Evolutionary conservation across 2,797 vertebrate species (phyloP).

Genomic region (Allobates femoralis): DNA sequence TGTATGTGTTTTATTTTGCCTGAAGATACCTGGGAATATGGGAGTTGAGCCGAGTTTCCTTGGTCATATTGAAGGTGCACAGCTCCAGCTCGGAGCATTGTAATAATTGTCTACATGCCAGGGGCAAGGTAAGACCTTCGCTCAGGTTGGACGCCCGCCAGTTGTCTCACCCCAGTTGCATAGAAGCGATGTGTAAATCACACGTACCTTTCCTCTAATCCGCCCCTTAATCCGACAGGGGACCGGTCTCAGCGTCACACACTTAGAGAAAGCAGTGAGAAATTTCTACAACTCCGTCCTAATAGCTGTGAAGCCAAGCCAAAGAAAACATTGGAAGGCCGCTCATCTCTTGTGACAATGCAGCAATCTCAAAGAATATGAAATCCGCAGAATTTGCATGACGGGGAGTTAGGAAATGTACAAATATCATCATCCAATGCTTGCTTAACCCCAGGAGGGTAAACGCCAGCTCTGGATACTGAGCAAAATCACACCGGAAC

Average conservation of each 20-base stretch:
- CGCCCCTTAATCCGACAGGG: constrained; percentile 7
- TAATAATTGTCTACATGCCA: background rate
- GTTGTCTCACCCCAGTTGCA: constrained; percentile 15
- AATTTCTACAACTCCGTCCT: constrained; percentile 1
- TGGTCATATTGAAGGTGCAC: background rate
- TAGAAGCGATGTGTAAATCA: constrained; percentile 1
- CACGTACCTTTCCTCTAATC: constrained; percentile 30
- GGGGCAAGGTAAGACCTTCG: background rate
- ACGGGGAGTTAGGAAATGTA: constrained; percentile 15
- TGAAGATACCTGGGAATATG: constrained; percentile 8
- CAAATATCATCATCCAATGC: background rate
- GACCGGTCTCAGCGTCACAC: background rate
- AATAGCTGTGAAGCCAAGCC: constrained; percentile 19
- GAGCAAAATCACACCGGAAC: background rate
- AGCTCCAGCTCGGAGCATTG: background rate
- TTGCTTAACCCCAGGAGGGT: constrained; percentile 39
- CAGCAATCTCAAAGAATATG: constrained; percentile 29
- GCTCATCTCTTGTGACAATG: constrained; percentile 44
- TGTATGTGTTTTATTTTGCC: background rate
- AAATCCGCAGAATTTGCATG: constrained; percentile 54
- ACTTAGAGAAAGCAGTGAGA: constrained; percentile 31
- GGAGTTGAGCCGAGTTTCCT: constrained; percentile 1
- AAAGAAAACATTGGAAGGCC: constrained; percentile 53
- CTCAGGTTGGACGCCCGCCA: constrained; percentile 17
- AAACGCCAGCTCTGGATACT: constrained; percentile 21